Conservation (phyloP, 1,140 invertebrate species). For the Euschistus heros region DNA sequence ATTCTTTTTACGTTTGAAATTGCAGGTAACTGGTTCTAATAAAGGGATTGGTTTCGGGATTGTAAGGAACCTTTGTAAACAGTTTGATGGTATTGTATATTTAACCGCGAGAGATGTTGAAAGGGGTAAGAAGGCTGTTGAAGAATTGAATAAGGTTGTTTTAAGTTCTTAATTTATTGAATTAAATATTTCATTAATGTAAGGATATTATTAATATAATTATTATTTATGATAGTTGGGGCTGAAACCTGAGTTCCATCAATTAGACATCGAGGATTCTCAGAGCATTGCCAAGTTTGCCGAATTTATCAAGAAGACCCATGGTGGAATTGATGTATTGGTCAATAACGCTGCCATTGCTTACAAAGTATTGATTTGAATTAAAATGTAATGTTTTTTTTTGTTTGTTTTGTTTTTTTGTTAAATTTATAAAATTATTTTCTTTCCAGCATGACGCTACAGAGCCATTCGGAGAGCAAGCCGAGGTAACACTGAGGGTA, state of each 20-base stretch:
- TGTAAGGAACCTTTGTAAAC: conserved; percentile 48
- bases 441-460: conserved; percentile 13
- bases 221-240: conserved; percentile 25
- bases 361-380: conserved; percentile 20
- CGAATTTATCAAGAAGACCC: conserved; percentile 47
- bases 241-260: conserved; percentile 44
- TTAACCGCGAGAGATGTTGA: conserved; percentile 45
- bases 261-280: conserved; percentile 52
- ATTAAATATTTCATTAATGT: background rate
- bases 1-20: no score
- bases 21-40: conserved; percentile 57
- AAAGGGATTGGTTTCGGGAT: conserved; percentile 65
- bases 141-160: conserved; percentile 38
- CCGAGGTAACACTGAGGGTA: conserved; percentile 51
- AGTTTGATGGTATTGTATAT: conserved; percentile 47
- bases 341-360: conserved; percentile 75
- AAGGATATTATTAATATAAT: no score
- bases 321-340: conserved; percentile 66
- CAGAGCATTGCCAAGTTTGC: conserved; percentile 48
- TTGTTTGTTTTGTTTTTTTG: background rate
- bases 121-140: conserved; percentile 42
- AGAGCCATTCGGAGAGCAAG: conserved; percentile 43
- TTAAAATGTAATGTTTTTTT: background rate
- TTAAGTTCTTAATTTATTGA: no score
- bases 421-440: background rate